Base-by-base conservation (phyloP, 2,888 invertebrate species). In the Drosophila dives region DNA sequence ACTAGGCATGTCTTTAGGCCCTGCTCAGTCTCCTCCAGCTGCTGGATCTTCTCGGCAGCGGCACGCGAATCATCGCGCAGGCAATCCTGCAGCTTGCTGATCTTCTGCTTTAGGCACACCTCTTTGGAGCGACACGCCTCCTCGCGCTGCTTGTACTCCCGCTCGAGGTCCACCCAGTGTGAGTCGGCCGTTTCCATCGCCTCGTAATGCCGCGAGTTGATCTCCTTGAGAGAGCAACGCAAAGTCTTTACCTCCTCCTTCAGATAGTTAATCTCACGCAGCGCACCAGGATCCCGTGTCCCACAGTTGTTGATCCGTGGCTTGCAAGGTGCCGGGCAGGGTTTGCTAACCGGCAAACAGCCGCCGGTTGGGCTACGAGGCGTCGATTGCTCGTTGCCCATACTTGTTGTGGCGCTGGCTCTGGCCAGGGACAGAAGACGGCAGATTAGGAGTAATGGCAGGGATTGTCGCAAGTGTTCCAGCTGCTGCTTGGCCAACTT, bases 141-240 rank as follows among this genome's bases (percentile, higher is more conserved):
- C 40, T 95, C 94, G 80, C 94, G 94, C 82, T 94, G 94, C 91
- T 95, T 95, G 82, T 95, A 95, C 1, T 94, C 94, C 11, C 94
- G 94, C 87, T 95, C 95, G 94, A 95, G 94, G 83, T 95, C 95
- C 0, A 95, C 94, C 95, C 96, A 96, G 93, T 96, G 94, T 69
- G 95, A 95, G 74, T 96, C 96, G 0, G 96, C 96, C 68, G 95
- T 95, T 65, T 96, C 95, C 88, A 96, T 91, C 83, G 96, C 96
- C 86, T 95, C 95, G 83, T 96, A 94, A 85, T 96, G 96, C 0
- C 95, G 95, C 2, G 95, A 93, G 89, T 95, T 95, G 70, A 96
- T 93, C 40, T 94, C 94, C 54, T 95, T 94, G 72, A 92, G 94
- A 91, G 89, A 92, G 74, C 80, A 91, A 45, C 91, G 92, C 54